Evolutionary conservation across 2,113 vertebrate species (phyloP).

Genomic region (Morone saxatilis): DNA sequence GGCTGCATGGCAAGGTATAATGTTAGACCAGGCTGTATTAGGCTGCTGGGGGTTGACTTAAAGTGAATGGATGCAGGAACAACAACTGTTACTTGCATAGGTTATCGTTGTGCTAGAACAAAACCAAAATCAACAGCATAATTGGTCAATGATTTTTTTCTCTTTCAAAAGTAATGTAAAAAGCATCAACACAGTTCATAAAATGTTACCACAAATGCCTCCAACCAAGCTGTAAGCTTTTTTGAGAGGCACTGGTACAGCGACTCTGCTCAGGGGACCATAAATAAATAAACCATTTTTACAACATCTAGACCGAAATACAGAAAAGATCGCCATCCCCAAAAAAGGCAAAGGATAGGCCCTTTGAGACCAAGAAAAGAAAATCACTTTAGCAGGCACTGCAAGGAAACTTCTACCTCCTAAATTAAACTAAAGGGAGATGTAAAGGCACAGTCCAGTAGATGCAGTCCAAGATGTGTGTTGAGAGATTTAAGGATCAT

Average conservation of each 20-base stretch:
- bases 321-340: neutral
- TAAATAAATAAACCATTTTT: slow-evolving; percentile 35
- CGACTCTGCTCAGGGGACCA: slow-evolving; percentile 2
- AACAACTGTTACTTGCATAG: neutral
- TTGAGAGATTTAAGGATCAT: neutral
- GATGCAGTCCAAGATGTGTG: neutral
- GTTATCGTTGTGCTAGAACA: neutral
- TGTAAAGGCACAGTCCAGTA: neutral
- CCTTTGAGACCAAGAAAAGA: slow-evolving; percentile 26
- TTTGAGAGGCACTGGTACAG: neutral
- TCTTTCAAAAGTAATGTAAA: neutral
- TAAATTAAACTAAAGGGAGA: neutral
- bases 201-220: slow-evolving; percentile 4
- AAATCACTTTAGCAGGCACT: slow-evolving; percentile 33
- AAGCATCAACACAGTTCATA: neutral
- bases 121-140: neutral
- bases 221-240: neutral
- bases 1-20: slow-evolving; percentile 63
- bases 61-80: slow-evolving; percentile 10
- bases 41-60: slow-evolving; percentile 32
- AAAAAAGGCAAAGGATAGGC: slow-evolving; percentile 17
- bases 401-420: neutral
- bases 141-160: neutral
- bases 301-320: neutral
- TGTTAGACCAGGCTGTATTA: slow-evolving; percentile 72